These are phyloP conservation scores for Ibidorhyncha struthersii DNA, from an alignment of 2,113 vertebrate genomes.

Conservation along the genomic window DNA sequence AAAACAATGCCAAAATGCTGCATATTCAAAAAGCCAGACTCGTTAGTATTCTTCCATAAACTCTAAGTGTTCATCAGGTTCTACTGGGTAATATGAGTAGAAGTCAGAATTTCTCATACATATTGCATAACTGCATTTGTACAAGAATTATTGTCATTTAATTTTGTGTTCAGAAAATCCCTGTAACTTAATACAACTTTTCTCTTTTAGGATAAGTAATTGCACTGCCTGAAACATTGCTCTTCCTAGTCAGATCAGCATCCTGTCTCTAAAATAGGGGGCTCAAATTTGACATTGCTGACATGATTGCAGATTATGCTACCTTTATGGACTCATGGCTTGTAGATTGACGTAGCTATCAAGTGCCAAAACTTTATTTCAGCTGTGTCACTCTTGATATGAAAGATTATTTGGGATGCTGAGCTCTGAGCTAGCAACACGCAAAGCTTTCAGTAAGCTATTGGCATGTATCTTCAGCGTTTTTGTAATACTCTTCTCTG, in stretches of 20 bases:
- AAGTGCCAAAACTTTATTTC: not conserved
- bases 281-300: not conserved
- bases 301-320: not conserved
- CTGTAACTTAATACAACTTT: not conserved
- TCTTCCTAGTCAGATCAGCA: not conserved
- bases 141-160: not conserved
- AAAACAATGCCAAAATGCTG: not conserved
- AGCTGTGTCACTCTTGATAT: not conserved
- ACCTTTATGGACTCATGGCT: not conserved
- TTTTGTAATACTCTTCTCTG: not conserved
- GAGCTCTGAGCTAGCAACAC: not conserved
- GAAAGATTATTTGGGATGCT: not conserved
- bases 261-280: not conserved
- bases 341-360: not conserved
- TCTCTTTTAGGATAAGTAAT: accelerated
- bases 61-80: not conserved
- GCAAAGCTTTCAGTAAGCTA: not conserved
- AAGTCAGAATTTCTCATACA: not conserved
- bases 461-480: not conserved
- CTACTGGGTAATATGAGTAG: not conserved
- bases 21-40: not conserved
- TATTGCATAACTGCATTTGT: not conserved
- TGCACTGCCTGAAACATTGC: not conserved
- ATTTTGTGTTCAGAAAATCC: not conserved
- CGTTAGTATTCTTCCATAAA: not conserved